A percentile compares a stretch with the other conserved stretches of the same genome.
Conservation (phyloP, 2,888 invertebrate species). For the Nasonovia ribisnigri region DNA sequence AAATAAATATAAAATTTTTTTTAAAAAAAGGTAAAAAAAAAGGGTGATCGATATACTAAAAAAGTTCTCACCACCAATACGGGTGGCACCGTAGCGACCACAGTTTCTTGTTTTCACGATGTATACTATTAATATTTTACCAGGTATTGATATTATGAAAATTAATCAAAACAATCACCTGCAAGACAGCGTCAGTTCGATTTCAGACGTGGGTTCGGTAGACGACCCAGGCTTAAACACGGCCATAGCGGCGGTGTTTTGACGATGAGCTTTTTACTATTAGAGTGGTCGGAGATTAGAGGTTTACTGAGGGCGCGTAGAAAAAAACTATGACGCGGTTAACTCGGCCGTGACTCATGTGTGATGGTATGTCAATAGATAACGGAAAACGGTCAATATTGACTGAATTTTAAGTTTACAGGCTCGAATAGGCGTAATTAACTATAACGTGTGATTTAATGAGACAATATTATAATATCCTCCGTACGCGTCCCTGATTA, state of each 20-base stretch:
- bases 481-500: no score
- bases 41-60: no score
- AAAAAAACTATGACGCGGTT: not conserved
- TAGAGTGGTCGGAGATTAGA: not conserved
- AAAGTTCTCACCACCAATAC: not conserved
- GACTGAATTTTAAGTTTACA: not conserved
- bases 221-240: slow-evolving; percentile 70
- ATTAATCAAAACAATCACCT: slow-evolving; percentile 68
- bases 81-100: not conserved
- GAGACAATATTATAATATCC: no score
- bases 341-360: not conserved
- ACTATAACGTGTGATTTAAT: not conserved
- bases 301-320: not conserved
- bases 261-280: not conserved
- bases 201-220: slow-evolving; percentile 70
- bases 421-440: not conserved
- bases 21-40: no score
- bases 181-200: slow-evolving; percentile 71
- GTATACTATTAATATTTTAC: not conserved
- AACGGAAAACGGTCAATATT: not conserved
- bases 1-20: no score
- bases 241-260: slow-evolving; percentile 64
- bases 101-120: not conserved
- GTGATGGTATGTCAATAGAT: not conserved
- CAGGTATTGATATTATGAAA: not conserved